phyloP scores from a whole-genome alignment of 2,888 invertebrate species.

The Drosophila kambysellisi region DNA sequence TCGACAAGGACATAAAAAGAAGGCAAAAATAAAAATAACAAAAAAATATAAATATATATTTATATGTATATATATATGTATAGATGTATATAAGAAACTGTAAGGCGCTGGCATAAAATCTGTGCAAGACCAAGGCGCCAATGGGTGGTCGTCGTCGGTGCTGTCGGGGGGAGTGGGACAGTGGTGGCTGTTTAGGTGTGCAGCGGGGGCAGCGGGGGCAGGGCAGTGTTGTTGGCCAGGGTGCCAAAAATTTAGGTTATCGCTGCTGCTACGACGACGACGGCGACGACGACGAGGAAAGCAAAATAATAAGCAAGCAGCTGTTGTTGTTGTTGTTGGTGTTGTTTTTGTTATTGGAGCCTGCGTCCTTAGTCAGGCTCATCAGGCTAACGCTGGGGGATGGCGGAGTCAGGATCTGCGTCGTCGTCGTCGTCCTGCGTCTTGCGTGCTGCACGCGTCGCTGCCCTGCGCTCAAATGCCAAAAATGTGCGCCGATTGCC shows the following conservation, averaged over 20 bases:
- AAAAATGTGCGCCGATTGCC: constrained; percentile 65
- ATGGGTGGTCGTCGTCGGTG: constrained; percentile 19
- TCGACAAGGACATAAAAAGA: constrained; percentile 2
- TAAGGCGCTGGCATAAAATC: constrained; percentile 75
- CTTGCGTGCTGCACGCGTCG: constrained; percentile 77
- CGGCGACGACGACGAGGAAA: constrained; percentile 25
- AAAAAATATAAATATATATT: not conserved
- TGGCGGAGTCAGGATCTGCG: constrained; percentile 26
- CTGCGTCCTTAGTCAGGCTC: constrained; percentile 62
- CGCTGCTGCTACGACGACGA: constrained; percentile 55
- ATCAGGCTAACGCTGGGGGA: constrained; percentile 51
- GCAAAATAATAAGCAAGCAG: constrained; percentile 49
- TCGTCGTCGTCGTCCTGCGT: constrained; percentile 44
- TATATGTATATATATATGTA: not conserved
- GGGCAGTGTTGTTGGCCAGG: constrained; percentile 70
- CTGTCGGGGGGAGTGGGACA: not conserved
- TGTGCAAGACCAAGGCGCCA: constrained; percentile 59
- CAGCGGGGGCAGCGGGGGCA: not conserved
- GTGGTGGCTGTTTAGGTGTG: not conserved
- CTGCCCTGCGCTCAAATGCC: constrained; percentile 75
- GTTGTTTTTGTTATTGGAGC: constrained; percentile 11
- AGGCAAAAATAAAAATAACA: constrained; percentile 4
- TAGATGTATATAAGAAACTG: constrained; percentile 44
- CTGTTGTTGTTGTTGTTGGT: constrained; percentile 12
- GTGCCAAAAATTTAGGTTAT: constrained; percentile 82